These are phyloP conservation scores for Cacatua alba DNA, from an alignment of 2,113 vertebrate genomes.

Conservation along the genomic window DNA sequence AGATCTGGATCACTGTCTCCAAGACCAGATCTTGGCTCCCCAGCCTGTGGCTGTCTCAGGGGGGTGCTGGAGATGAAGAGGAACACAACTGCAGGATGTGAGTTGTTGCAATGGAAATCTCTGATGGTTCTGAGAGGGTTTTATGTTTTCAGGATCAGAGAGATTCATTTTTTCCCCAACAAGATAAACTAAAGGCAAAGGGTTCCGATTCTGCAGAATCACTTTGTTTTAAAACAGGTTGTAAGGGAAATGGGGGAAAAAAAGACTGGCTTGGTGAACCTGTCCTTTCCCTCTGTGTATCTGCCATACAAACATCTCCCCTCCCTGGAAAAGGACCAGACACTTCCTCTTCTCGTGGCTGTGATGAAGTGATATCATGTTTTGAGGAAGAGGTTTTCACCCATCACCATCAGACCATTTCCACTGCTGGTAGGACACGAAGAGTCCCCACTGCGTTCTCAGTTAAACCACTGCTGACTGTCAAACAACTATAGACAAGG, in stretches of 20 bases:
- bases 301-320: not conserved
- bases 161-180: fast-evolving
- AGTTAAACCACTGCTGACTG: not conserved
- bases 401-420: not conserved
- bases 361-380: not conserved
- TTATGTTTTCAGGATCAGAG: not conserved
- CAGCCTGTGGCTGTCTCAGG: not conserved
- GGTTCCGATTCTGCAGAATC: not conserved
- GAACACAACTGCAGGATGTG: not conserved
- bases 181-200: not conserved
- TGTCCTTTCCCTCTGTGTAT: not conserved
- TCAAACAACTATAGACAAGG: not conserved
- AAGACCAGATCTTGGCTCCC: not conserved
- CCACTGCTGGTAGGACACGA: not conserved
- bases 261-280: not conserved
- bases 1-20: not conserved
- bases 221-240: not conserved
- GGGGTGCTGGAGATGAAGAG: not conserved
- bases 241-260: not conserved
- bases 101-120: not conserved
- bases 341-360: not conserved
- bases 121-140: not conserved
- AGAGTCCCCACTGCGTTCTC: not conserved
- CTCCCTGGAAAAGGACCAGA: not conserved
- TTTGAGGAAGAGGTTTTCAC: not conserved